phyloP scores from a whole-genome alignment of 64 coral and sea anemone genomes.

The Pachyseris speciosa region DNA sequence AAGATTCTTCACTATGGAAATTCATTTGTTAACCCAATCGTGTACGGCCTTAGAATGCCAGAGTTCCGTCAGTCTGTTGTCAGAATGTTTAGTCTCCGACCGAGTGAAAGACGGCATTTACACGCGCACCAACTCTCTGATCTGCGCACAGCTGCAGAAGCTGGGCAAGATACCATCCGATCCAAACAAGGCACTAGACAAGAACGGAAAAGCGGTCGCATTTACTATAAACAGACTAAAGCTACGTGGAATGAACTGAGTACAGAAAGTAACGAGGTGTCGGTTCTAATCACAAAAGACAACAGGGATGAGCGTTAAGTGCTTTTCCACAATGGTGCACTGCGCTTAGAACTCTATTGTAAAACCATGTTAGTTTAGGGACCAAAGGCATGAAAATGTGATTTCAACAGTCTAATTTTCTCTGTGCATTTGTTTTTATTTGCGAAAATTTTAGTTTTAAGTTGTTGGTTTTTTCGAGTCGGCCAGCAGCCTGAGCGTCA shows the following conservation, averaged over 20 bases:
- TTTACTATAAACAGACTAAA: neutral
- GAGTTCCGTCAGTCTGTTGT: conserved; percentile 30
- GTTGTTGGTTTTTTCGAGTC: too few species aligned
- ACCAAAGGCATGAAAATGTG: too few species aligned
- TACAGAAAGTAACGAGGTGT: neutral
- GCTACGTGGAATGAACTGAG: neutral
- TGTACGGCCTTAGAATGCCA: conserved; percentile 59
- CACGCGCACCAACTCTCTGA: neutral
- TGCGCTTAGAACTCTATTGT: too few species aligned
- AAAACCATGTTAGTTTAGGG: too few species aligned
- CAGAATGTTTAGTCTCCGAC: neutral
- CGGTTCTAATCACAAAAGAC: neutral
- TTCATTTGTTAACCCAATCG: conserved; percentile 51
- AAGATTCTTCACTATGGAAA: conserved; percentile 67
- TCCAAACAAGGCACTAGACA: neutral
- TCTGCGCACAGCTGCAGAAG: neutral
- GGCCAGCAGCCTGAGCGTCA: too few species aligned
- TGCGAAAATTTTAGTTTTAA: too few species aligned
- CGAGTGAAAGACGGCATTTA: neutral
- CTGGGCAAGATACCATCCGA: neutral
- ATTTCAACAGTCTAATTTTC: too few species aligned
- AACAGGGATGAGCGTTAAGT: too few species aligned
- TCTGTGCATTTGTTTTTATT: too few species aligned
- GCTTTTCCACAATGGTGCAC: too few species aligned
- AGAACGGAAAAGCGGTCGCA: too few species aligned